These are phyloP conservation scores for Sicus ferrugineus DNA, from an alignment of 2,888 invertebrate species.

Conservation along the genomic window DNA sequence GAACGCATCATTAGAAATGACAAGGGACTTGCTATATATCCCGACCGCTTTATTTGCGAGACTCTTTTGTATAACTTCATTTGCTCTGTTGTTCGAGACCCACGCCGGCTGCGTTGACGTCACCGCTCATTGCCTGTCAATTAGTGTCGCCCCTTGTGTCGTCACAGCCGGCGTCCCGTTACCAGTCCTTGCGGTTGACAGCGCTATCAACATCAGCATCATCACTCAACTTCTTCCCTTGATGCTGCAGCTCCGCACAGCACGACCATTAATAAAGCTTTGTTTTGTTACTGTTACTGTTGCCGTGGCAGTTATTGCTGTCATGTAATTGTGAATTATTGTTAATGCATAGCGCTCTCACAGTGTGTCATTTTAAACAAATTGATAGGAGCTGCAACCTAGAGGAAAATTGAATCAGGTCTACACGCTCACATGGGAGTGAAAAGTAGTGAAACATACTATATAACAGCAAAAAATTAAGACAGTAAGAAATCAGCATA, in stretches of 20 bases:
- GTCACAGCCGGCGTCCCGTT: no score
- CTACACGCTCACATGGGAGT: background rate
- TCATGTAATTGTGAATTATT: constrained; percentile 10
- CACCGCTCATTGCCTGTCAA: no score
- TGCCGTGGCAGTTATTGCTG: background rate
- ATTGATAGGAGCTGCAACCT: background rate
- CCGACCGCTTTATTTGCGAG: no score
- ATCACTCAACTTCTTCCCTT: background rate
- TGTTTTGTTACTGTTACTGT: constrained; percentile 2
- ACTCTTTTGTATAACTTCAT: no score
- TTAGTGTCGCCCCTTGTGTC: no score
- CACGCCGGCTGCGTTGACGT: no score
- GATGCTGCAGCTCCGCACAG: background rate
- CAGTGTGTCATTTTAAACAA: background rate
- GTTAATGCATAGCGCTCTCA: background rate
- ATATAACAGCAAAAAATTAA: background rate
- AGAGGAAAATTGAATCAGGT: no score
- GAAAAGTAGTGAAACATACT: background rate
- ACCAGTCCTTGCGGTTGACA: no score
- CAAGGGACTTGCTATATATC: no score
- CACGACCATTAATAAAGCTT: background rate
- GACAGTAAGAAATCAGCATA: background rate
- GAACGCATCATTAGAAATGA: no score
- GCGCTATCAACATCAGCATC: background rate
- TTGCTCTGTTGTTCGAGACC: no score